Conservation (phyloP, 2,888 invertebrate species). For the Scrobipalpa costella region DNA sequence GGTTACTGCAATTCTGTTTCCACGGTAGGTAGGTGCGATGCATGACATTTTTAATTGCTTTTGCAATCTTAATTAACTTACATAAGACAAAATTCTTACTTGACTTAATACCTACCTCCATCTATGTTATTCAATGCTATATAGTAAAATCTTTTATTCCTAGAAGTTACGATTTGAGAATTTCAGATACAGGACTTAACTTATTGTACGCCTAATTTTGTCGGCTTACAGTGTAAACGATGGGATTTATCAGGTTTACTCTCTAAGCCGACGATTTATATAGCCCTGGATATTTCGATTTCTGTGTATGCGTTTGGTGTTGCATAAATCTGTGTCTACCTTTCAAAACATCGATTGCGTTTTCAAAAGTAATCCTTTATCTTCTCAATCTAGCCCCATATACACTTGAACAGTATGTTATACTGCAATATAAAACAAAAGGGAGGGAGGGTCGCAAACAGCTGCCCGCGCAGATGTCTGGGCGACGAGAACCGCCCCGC, state of each 20-base stretch:
- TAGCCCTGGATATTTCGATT: no score
- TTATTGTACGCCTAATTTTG: no score
- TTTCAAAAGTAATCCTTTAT: not conserved
- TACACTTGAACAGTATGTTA: not conserved
- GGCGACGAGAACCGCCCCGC: slow-evolving; percentile 43
- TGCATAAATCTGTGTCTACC: not conserved
- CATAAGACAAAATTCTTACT: not conserved
- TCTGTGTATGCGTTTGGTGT: no score
- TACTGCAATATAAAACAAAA: slow-evolving; percentile 50
- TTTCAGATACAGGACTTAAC: no score
- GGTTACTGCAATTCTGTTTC: slow-evolving; percentile 11
- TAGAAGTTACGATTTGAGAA: no score
- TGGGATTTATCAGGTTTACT: no score
- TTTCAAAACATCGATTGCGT: no score
- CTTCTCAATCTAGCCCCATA: slow-evolving; percentile 3
- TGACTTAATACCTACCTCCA: not conserved
- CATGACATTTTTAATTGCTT: slow-evolving; percentile 25
- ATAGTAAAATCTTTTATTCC: no score
- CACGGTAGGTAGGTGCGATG: slow-evolving; percentile 8
- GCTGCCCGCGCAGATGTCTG: slow-evolving; percentile 61
- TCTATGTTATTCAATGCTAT: no score
- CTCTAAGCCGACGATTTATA: no score
- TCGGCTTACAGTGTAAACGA: no score
- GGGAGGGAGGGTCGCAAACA: slow-evolving; percentile 51
- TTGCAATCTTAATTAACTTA: not conserved